phyloP scores from a whole-genome alignment of 2,888 invertebrate genomes.

The Drosophila quinaria region DNA sequence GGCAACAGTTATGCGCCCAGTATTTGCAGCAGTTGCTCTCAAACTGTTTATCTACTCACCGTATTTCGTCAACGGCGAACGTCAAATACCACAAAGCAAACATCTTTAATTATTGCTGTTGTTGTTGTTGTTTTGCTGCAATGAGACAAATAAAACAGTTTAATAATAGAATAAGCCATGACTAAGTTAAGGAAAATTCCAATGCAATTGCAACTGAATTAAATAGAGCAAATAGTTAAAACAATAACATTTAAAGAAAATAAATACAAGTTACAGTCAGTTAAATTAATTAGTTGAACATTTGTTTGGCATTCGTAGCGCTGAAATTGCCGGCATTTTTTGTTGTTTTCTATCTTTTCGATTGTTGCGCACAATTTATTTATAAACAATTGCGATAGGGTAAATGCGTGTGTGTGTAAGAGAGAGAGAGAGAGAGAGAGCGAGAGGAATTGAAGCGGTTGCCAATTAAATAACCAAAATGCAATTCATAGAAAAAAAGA shows the following conservation, averaged over 20 bases:
- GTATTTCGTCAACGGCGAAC: conserved; percentile 84
- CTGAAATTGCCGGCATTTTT: conserved; percentile 28
- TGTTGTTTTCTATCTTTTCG: conserved; percentile 27
- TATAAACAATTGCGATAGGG: conserved; percentile 66
- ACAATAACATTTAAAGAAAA: conserved; percentile 4
- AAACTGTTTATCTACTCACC: conserved; percentile 78
- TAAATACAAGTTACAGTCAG: conserved; percentile 10
- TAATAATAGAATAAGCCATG: conserved; percentile 24
- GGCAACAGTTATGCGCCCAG: conserved; percentile 15
- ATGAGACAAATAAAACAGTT: conserved; percentile 28
- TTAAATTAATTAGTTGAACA: conserved; percentile 24
- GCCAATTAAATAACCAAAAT: conserved; percentile 45
- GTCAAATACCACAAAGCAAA: conserved; percentile 85
- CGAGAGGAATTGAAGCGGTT: conserved; percentile 18
- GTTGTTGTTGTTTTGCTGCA: conserved; percentile 63
- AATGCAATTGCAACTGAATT: background rate
- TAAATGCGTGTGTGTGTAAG: conserved; percentile 6
- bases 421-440: conserved; percentile 28
- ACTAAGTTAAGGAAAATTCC: conserved; percentile 16
- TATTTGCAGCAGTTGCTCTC: conserved; percentile 1
- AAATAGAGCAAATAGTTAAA: background rate
- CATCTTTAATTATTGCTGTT: conserved; percentile 68
- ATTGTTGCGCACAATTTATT: conserved; percentile 70
- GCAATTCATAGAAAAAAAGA: conserved; percentile 26
- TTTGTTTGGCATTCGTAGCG: conserved; percentile 6